Conservation (phyloP, 1,140 invertebrate species). For the Nymphalis io region DNA sequence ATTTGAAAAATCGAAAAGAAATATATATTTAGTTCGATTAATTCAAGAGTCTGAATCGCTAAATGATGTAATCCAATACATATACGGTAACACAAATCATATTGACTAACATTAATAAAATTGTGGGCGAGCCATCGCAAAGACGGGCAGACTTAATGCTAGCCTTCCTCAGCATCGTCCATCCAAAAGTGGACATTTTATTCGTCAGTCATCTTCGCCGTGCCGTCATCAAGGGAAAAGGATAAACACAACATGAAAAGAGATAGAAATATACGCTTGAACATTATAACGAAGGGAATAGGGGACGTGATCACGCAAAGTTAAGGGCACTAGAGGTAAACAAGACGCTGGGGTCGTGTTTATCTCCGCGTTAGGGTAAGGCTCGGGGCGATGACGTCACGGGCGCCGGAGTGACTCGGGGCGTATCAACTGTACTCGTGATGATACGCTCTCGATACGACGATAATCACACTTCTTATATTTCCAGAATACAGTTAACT, state of each 20-base stretch:
- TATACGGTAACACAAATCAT: neutral
- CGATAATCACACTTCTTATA: constrained; percentile 33
- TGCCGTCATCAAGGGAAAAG: constrained; percentile 45
- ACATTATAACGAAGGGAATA: constrained; percentile 26
- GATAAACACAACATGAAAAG: constrained; percentile 4
- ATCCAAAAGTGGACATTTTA: constrained; percentile 46
- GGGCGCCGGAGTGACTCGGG: constrained; percentile 59
- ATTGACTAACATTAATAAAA: constrained; percentile 10
- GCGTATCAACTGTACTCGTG: constrained; percentile 53
- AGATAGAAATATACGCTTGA: neutral
- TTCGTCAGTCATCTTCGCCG: constrained; percentile 55
- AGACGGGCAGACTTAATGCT: constrained; percentile 52
- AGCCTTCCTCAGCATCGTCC: constrained; percentile 65
- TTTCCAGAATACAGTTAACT: no score
- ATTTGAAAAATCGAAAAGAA: neutral
- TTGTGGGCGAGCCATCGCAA: constrained; percentile 72
- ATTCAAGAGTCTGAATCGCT: neutral
- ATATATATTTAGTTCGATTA: neutral
- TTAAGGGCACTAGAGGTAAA: constrained; percentile 45
- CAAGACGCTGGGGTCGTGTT: constrained; percentile 46
- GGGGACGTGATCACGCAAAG: constrained; percentile 26
- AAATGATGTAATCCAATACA: constrained; percentile 10
- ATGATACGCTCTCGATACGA: constrained; percentile 59
- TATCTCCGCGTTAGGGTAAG: constrained; percentile 39
- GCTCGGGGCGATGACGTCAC: constrained; percentile 59